Conservation (phyloP, 1,140 invertebrate species). For the Habropoda laboriosa region DNA sequence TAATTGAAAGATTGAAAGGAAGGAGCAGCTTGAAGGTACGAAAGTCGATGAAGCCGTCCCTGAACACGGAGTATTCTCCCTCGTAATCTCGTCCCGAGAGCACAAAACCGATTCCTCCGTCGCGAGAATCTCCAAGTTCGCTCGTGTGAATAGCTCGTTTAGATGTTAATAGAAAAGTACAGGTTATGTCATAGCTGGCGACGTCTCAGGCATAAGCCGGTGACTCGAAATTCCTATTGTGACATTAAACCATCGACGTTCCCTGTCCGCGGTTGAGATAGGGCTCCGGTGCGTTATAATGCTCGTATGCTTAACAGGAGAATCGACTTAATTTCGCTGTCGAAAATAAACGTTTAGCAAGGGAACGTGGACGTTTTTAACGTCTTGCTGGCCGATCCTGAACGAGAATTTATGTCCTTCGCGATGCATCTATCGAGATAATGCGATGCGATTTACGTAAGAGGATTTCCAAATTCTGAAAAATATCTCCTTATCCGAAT, state of each 20-base stretch:
- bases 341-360: conserved; percentile 8
- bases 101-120: conserved; percentile 40
- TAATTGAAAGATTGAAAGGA: not conserved
- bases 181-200: conserved; percentile 52
- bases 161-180: conserved; percentile 57
- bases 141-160: conserved; percentile 59
- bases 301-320: conserved; percentile 24
- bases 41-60: not conserved
- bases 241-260: conserved; percentile 49
- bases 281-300: conserved; percentile 2
- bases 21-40: not conserved
- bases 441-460: not conserved
- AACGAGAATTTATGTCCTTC: conserved; percentile 12
- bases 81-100: conserved; percentile 39
- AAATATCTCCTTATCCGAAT: not conserved
- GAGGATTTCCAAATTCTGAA: not conserved
- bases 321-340: conserved; percentile 42
- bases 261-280: conserved; percentile 12
- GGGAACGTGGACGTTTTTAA: not conserved
- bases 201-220: conserved; percentile 27
- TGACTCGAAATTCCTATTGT: conserved; percentile 52
- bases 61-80: conserved; percentile 35
- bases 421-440: conserved; percentile 14
- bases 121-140: conserved; percentile 25
- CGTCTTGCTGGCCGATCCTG: not conserved